Base-by-base conservation (phyloP, 2,113 vertebrate genomes). In the Sula dactylatra region DNA sequence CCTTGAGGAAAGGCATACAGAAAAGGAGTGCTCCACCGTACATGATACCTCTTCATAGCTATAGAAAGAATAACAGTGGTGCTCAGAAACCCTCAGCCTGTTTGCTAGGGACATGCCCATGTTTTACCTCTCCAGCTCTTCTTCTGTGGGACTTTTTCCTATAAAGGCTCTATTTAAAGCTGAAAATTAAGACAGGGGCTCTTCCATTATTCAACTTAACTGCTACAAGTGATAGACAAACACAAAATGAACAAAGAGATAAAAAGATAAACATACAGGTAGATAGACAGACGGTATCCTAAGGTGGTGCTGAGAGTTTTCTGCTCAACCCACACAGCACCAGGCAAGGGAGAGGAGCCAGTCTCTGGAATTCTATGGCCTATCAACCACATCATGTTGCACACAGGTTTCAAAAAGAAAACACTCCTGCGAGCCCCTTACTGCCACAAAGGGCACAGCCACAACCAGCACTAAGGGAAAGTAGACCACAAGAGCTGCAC, bases 361-460 rank as follows among this genome's bases (percentile, higher is more conserved):
- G 9, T 36, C 45, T 69, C 34, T 86, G 64, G 58, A 94, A 95
- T 73, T 69, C 84, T 85, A 59, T 3, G 6, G 74, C 45, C 0
- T 0, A 38, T 40, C 0, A 0, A 85, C 36, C 26, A 54, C 66
- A 89, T 69, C 54, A 47, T 45, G 21, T 82, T 56, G 66, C 49
- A 88, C 15, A n/a, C 20, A 32, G 59, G 20, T 85, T 96, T 95
- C 78, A 88, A 83, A 95, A 88, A 77, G 44, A 82, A 95, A 96
- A 61, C 40, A 20, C 36, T 72, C 40, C 82, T 73, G 67, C 1
- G 0, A 92, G 58, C 13, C 71, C 54, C 66, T 45, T 26, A 36
- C 36, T 94, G 73, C 58, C 77, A 82, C 66, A 85, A 87, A 91
- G 49, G 44, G 52, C 71, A 86, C 56, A 90, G 88, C 19, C 36